Evolutionary conservation across 2,797 vertebrate genomes (phyloP).

Genomic region (Brotula barbata): DNA sequence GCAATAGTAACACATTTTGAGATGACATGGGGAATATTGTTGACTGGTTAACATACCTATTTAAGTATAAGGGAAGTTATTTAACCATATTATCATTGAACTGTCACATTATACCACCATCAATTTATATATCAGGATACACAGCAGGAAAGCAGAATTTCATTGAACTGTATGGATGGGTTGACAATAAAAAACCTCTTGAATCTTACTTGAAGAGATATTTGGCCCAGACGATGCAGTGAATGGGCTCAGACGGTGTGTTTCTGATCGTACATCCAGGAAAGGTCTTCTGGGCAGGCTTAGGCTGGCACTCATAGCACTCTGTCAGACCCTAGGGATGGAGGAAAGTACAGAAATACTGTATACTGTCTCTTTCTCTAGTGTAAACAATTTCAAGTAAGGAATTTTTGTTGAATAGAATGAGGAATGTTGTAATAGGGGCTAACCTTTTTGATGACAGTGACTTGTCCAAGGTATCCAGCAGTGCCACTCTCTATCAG

Average conservation of each 20-base stretch:
- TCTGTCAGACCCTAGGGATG: conserved; percentile 89
- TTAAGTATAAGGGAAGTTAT: too few species aligned
- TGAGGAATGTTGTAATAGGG: too few species aligned
- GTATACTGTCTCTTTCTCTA: background rate
- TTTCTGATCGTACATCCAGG: conserved; percentile 98
- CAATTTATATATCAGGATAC: too few species aligned
- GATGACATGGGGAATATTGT: conserved; percentile 2
- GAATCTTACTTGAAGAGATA: conserved; percentile 99
- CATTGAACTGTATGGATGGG: too few species aligned
- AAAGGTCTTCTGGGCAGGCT: conserved; percentile 97
- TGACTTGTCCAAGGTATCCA: conserved; percentile 97
- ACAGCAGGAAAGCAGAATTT: too few species aligned
- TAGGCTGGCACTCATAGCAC: conserved; percentile 98
- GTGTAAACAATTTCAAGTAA: background rate
- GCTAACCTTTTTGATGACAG: conserved; percentile 95
- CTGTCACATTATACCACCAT: too few species aligned
- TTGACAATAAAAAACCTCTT: too few species aligned
- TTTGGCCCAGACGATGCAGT: conserved; percentile 99
- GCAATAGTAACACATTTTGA: conserved; percentile 21
- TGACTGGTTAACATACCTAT: background rate
- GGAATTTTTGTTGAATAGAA: background rate
- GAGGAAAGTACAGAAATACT: background rate
- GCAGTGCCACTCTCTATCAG: conserved; percentile 97
- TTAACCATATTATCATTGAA: too few species aligned
- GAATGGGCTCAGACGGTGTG: conserved; percentile 97